Evolutionary conservation across 2,888 invertebrate species (phyloP).

Genomic region (Litoditis marina): DNA sequence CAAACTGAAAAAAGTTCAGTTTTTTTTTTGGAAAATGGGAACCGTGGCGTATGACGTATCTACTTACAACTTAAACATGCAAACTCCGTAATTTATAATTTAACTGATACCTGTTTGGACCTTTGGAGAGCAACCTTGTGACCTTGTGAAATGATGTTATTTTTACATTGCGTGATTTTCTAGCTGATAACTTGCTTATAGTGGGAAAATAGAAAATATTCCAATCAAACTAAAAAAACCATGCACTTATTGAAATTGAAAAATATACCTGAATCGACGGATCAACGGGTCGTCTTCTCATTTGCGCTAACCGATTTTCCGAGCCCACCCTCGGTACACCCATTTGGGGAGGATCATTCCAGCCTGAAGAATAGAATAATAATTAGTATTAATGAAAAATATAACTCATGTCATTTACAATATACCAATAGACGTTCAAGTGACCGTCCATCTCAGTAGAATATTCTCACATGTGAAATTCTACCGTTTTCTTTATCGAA

Average conservation of each 20-base stretch:
- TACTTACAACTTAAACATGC: too few relatives aligned
- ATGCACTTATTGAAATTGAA: background rate
- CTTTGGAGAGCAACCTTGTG: too few relatives aligned
- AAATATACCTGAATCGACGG: conserved; percentile 36
- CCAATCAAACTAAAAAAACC: background rate
- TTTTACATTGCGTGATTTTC: too few relatives aligned
- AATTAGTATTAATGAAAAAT: background rate
- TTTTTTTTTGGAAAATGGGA: too few relatives aligned
- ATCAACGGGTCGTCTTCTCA: conserved; percentile 37
- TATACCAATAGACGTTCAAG: background rate
- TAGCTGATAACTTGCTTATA: background rate
- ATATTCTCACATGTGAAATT: too few relatives aligned
- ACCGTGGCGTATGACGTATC: too few relatives aligned
- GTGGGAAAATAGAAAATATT: background rate
- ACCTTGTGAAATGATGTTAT: too few relatives aligned
- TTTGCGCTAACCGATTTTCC: conserved; percentile 26
- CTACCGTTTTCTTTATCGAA: too few relatives aligned
- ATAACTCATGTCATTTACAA: background rate
- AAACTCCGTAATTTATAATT: too few relatives aligned
- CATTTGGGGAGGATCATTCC: conserved; percentile 48
- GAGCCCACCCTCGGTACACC: conserved; percentile 4
- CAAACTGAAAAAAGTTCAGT: too few relatives aligned
- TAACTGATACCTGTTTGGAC: too few relatives aligned
- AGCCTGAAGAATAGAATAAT: conserved; percentile 25
- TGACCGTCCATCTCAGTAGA: background rate